Evolutionary conservation across 1,140 invertebrate species (phyloP).

Genomic region (Pseudomyrmex dendroicus): DNA sequence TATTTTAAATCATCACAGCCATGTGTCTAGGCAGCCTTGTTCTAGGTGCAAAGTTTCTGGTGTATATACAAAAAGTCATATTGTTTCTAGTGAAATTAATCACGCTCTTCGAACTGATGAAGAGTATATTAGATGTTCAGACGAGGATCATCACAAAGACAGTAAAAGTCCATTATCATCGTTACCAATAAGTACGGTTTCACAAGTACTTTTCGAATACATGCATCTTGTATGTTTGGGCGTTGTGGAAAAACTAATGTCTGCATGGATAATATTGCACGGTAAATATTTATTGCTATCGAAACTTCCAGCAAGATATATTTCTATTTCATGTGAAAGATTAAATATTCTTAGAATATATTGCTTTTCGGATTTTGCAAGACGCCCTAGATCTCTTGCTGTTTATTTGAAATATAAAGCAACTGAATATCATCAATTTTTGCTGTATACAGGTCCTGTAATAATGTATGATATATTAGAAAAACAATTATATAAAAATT

Average conservation of each 20-base stretch:
- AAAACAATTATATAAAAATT: neutral
- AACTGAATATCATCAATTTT: conserved; percentile 32
- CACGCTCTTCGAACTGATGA: too few species aligned
- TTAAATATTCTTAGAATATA: neutral
- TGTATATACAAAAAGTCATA: too few species aligned
- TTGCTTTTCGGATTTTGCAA: conserved; percentile 34
- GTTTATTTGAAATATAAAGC: conserved; percentile 39
- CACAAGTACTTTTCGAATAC: conserved; percentile 17
- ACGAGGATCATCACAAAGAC: too few species aligned
- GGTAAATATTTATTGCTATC: conserved; percentile 14
- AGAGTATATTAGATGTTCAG: too few species aligned
- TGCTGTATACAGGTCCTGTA: neutral
- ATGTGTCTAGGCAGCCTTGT: too few species aligned
- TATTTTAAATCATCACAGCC: too few species aligned
- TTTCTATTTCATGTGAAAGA: conserved; percentile 9
- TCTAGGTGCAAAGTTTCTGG: too few species aligned
- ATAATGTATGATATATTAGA: neutral
- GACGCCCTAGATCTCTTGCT: conserved; percentile 10
- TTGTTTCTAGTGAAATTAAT: too few species aligned
- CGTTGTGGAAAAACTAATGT: conserved; percentile 34
- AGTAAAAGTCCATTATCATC: too few species aligned
- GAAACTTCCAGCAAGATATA: conserved; percentile 7
- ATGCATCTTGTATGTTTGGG: too few species aligned
- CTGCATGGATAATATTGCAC: conserved; percentile 10
- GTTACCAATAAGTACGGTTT: neutral